Base-by-base conservation (phyloP, 2,113 vertebrate species). In the Brienomyrus longianalis region DNA sequence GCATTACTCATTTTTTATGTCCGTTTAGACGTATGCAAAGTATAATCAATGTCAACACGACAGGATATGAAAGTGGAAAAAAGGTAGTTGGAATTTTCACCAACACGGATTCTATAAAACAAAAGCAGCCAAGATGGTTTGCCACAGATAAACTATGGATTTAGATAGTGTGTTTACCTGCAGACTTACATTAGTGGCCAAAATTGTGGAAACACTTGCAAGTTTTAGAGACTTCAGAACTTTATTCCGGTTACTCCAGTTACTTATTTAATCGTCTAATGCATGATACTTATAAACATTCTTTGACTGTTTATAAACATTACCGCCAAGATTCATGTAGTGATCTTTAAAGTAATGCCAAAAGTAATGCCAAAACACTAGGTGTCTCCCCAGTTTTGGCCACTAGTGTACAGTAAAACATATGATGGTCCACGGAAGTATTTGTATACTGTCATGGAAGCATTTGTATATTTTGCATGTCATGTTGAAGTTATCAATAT, bases 11-110 rank as follows among this genome's bases (percentile, higher is more conserved):
- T 48, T 83, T 15, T 80, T 47, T 84, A n/a, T 84, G 45, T 48
- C 45, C 48, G 83, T 84, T 80, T 80, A 80, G 74, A 80, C 74
- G 17, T 80, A 84, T 84, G 83, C 83, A 84, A 84, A 84, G 43
- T 84, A 84, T 84, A 48, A 80, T 43, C 35, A 80, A 80, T 35
- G 74, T 80, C 31, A 43, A 39, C 74, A 43, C 43, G 35, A 80
- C 74, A 39, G 31, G 35, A 39, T 77, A 77, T 77, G 27, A 39
- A 77, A 39, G 31, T 77, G 70, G 70, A 56, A 80, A 39, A 77
- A 31, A 43, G 35, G 74, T 80, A 43, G 35, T 43, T 77, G 70
- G 27, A 4, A 5, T 77, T 43, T 43, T 80, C 45, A 84, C 13
- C 39, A 48, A n/a, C 43, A 84, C 23, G 3, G 21, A 17, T 23